Evolutionary conservation across 2,888 invertebrate genomes (phyloP), one percentile per base, ranked within the genome.

Genomic region (Helobdella robusta): DNA sequence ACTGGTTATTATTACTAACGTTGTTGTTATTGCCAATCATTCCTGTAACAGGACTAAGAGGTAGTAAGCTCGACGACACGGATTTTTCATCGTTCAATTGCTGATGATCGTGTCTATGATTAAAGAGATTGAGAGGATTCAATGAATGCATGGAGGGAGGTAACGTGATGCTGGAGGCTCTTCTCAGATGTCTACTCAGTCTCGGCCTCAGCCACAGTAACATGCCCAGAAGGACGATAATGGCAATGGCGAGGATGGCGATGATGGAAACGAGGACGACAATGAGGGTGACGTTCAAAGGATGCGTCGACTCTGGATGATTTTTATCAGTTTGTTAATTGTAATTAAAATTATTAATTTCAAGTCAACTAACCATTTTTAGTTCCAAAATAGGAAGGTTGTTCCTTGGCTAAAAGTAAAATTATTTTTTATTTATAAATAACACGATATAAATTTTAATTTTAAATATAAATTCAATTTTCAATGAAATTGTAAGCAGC

Each of bases 161-260:
- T 23, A 20, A 20, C 20, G 52, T 20, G 15, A 23, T 25, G 30
- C 60, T 40, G 15, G 60, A 60, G 6, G 46, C 20, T 23, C 11
- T 8, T 50, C 52, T 15, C 23, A 20, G 23, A 8, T 6, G 30
- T 3, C 60, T 44, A 8, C 44, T 60, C 46, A 44, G 28, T 23
- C 60, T 25, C 11, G 44, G 60, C 11, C 28, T 59, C 6, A 59
- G 36, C 59, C 59, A 59, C 34, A 59, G 35, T 18, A 59, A 20
- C 59, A 59, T 59, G 59, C 25, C 32, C 23, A 40, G 46, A 5
- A 60, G 44, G 5, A 44, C 46, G 25, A 60, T 32, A 4, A 44
- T 44, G 46, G 60, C 40, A 23, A 60, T 60, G 60, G 60, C 60
- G 2, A 60, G 60, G 35, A 60, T 44, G 44, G 44, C 44, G 60